Conservation (phyloP, 2,888 invertebrate genomes). For the Laspeyria flexula region DNA sequence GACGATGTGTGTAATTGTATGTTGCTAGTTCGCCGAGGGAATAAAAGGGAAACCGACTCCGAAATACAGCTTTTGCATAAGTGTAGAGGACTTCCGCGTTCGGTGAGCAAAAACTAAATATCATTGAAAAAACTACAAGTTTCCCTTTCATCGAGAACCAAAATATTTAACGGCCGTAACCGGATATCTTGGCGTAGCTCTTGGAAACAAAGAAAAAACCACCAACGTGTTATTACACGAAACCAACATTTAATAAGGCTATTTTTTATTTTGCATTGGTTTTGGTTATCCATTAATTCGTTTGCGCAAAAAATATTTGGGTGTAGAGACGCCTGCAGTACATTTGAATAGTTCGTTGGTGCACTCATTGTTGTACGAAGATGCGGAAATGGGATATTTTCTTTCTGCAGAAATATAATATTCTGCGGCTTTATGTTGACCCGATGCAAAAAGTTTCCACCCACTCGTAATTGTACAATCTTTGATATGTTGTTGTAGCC, state of each 20-base stretch:
- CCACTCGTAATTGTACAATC: slow-evolving; percentile 63
- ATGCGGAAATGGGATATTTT: slow-evolving; percentile 87
- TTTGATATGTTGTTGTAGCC: slow-evolving; percentile 36
- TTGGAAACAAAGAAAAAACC: slow-evolving; percentile 84
- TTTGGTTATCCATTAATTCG: slow-evolving; percentile 86
- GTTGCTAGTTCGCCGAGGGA: slow-evolving; percentile 65
- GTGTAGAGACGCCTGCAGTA: slow-evolving; percentile 69
- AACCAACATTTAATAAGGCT: slow-evolving; percentile 85
- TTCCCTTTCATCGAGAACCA: slow-evolving; percentile 84
- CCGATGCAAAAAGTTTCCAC: slow-evolving; percentile 72
- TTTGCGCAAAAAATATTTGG: slow-evolving; percentile 74
- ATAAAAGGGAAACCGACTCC: slow-evolving; percentile 81
- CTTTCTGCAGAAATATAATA: slow-evolving; percentile 85
- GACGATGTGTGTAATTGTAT: slow-evolving; percentile 75
- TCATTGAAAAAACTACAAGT: slow-evolving; percentile 78
- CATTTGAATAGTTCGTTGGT: slow-evolving; percentile 84
- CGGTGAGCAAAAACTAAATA: slow-evolving; percentile 78
- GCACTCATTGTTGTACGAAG: slow-evolving; percentile 83
- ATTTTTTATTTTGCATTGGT: slow-evolving; percentile 82
- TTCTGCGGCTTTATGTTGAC: slow-evolving; percentile 79
- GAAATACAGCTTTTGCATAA: slow-evolving; percentile 81
- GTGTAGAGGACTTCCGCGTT: slow-evolving; percentile 80
- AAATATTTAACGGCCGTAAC: slow-evolving; percentile 86
- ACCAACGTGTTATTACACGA: slow-evolving; percentile 85
- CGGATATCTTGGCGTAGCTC: slow-evolving; percentile 80